These are phyloP conservation scores for Rana temporaria DNA, from an alignment of 2,113 vertebrate genomes.

Conservation along the genomic window DNA sequence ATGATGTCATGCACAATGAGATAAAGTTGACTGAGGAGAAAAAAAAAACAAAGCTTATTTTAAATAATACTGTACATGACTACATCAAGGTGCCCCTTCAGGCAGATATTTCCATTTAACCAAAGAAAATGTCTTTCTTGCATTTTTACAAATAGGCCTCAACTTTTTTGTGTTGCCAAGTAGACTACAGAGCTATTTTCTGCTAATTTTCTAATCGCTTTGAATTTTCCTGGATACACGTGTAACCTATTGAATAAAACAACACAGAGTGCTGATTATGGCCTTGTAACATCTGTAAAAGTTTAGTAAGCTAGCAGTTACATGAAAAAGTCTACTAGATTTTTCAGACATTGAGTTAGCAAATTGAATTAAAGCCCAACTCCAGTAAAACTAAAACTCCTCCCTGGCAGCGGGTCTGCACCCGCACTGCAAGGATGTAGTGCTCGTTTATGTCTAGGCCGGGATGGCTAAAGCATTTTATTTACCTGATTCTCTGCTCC, in stretches of 20 bases:
- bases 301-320: conserved; percentile 32
- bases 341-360: conserved; percentile 16
- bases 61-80: conserved; percentile 6
- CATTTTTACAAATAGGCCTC: conserved; percentile 22
- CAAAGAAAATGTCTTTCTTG: conserved; percentile 16
- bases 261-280: conserved; percentile 51
- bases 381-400: too few relatives aligned
- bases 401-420: too few relatives aligned
- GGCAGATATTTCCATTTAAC: conserved; percentile 31
- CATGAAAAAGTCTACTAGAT: conserved; percentile 22
- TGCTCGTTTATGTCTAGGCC: too few relatives aligned
- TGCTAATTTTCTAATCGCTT: conserved; percentile 56
- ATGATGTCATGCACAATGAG: too few relatives aligned
- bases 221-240: conserved; percentile 52
- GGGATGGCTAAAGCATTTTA: too few relatives aligned
- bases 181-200: conserved; percentile 50
- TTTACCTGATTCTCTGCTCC: too few relatives aligned
- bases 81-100: conserved; percentile 9
- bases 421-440: too few relatives aligned
- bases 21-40: too few relatives aligned
- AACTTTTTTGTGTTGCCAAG: conserved; percentile 49
- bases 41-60: not conserved
- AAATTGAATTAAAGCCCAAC: conserved; percentile 20
- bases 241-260: conserved; percentile 58
- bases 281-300: conserved; percentile 47